Percentiles rank a stretch among this genome's conserved stretches.
Conservation (phyloP, 2,113 vertebrate genomes). For the Phalacrocorax aristotelis region DNA sequence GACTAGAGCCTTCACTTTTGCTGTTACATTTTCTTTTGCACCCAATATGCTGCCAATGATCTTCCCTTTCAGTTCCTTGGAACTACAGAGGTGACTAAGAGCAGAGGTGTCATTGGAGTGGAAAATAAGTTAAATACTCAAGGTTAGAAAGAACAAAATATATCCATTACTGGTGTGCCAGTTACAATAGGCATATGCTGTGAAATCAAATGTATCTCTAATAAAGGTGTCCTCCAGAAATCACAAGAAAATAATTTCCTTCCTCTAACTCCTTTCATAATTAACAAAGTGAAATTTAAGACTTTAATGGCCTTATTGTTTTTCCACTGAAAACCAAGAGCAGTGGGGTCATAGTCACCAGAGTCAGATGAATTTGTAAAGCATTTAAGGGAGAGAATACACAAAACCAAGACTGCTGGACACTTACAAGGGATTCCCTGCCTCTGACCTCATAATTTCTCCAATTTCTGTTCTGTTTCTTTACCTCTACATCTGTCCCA, state of each 20-base stretch:
- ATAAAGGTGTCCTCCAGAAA: neutral
- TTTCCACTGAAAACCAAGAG: neutral
- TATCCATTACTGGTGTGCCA: neutral
- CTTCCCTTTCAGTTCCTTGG: neutral
- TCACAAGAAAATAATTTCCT: neutral
- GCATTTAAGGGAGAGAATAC: neutral
- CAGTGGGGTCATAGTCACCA: neutral
- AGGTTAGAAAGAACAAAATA: neutral
- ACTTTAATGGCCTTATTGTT: neutral
- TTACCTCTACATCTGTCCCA: neutral
- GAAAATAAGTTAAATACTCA: neutral
- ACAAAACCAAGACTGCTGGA: neutral
- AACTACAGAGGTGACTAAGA: neutral
- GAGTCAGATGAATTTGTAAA: neutral
- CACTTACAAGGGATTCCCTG: neutral
- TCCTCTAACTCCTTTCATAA: neutral
- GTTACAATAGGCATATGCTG: neutral
- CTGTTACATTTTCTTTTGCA: neutral
- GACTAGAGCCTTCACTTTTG: neutral
- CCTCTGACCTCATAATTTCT: neutral
- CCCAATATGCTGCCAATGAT: neutral
- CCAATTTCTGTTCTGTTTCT: neutral
- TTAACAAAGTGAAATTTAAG: neutral
- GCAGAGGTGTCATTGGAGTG: neutral
- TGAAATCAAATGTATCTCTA: neutral